phyloP scores from a whole-genome alignment of 2,888 invertebrate genomes.

The Resseliella maxima region DNA sequence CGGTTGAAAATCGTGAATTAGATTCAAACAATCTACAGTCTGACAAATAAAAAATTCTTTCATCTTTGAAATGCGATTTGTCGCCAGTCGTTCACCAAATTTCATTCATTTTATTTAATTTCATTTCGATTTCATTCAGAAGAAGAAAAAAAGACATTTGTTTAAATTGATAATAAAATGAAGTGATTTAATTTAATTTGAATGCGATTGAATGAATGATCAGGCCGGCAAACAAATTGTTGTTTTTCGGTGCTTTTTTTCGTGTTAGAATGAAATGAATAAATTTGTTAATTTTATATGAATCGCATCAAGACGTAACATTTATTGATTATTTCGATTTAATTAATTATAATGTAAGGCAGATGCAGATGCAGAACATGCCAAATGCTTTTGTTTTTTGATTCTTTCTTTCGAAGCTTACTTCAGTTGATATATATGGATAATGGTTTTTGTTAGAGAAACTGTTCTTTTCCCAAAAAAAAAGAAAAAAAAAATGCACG shows the following conservation, averaged over 20 bases:
- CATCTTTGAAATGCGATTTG: background rate
- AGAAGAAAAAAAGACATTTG: background rate
- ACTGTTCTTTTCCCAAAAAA: too few relatives aligned
- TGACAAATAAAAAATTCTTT: background rate
- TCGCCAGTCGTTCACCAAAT: background rate
- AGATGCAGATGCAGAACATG: background rate
- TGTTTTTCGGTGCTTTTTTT: background rate
- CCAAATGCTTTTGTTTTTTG: background rate
- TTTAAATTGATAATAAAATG: conserved; percentile 2
- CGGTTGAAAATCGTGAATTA: background rate
- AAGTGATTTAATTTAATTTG: conserved; percentile 23
- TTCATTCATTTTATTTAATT: background rate
- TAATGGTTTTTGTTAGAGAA: too few relatives aligned
- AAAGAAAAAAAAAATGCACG: too few relatives aligned
- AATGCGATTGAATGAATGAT: background rate
- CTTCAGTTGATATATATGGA: too few relatives aligned
- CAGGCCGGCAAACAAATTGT: background rate
- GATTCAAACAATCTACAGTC: background rate
- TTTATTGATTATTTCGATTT: conserved; percentile 32
- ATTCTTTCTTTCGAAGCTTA: too few relatives aligned
- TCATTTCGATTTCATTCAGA: conserved; percentile 32
- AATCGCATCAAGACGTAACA: background rate
- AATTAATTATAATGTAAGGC: background rate
- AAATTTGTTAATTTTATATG: conserved; percentile 14
- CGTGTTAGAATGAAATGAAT: conserved; percentile 15